A percentile compares a stretch with the other conserved stretches of the same genome.
Evolutionary conservation across 2,113 vertebrate genomes (phyloP).

Genomic region (Tor tambroides): DNA sequence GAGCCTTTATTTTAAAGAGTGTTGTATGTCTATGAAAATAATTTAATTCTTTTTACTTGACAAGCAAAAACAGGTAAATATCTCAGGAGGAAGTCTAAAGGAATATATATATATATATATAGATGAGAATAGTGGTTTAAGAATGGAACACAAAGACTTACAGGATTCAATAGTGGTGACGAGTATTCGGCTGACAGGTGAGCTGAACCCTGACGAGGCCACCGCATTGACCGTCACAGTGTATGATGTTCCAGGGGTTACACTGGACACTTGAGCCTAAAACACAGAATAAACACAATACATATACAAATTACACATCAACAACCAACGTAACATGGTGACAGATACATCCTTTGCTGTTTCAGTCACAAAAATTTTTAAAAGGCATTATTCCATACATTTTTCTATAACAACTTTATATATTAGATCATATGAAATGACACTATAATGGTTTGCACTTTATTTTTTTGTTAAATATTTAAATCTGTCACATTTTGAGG

Average conservation of each 20-base stretch:
- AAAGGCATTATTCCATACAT: not conserved
- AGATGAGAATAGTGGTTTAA: not conserved
- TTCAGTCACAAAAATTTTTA: not conserved
- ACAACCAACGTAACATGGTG: not conserved
- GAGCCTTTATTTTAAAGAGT: not conserved
- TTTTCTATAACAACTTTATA: not conserved
- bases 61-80: not conserved
- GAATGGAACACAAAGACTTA: conserved; percentile 65
- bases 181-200: conserved; percentile 84
- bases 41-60: not conserved
- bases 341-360: not conserved
- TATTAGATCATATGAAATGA: not conserved
- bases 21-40: not conserved
- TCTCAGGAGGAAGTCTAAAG: not conserved
- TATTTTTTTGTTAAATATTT: no score
- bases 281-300: conserved; percentile 26
- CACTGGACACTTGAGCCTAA: conserved; percentile 82
- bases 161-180: conserved; percentile 83
- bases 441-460: not conserved
- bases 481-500: not conserved
- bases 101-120: not conserved
- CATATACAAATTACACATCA: conserved; percentile 11
- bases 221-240: conserved; percentile 79
- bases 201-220: conserved; percentile 83
- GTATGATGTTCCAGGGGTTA: conserved; percentile 80